These are phyloP conservation scores for Campylorhamphus procurvoides DNA, from an alignment of 2,113 vertebrate genomes.

Conservation along the genomic window DNA sequence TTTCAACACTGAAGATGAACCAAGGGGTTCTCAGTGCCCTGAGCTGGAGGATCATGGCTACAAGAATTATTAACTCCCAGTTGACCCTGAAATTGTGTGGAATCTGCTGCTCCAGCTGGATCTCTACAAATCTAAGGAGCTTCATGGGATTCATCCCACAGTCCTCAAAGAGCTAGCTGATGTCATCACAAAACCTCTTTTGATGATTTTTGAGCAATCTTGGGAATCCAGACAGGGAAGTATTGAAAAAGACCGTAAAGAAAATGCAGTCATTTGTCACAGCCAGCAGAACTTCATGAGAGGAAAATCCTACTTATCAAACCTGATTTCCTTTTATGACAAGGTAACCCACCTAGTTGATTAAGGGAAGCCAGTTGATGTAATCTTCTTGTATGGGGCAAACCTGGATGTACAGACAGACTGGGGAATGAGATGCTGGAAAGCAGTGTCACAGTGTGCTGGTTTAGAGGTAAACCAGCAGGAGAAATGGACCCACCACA, in stretches of 20 bases:
- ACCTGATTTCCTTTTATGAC: no score
- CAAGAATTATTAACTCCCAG: not conserved
- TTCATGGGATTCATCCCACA: not conserved
- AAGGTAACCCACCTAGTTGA: no score
- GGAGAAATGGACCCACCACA: no score
- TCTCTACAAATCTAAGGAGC: not conserved
- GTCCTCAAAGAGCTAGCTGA: not conserved
- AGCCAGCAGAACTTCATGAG: not conserved
- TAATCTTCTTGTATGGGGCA: not conserved
- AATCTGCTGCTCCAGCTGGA: not conserved
- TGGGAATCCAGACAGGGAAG: not conserved
- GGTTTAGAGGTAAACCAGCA: no score
- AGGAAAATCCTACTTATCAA: no score
- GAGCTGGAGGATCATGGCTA: not conserved
- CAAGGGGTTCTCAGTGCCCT: not conserved
- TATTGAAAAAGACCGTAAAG: not conserved
- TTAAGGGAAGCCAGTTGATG: no score
- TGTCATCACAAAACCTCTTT: not conserved
- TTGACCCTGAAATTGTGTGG: not conserved
- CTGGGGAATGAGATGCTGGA: not conserved
- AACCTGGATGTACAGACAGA: not conserved
- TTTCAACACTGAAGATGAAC: not conserved
- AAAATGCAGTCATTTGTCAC: not conserved
- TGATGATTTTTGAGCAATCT: not conserved
- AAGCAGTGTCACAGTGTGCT: no score